phyloP scores from a whole-genome alignment of 2,888 invertebrate species.

The Copidosoma aretas region DNA sequence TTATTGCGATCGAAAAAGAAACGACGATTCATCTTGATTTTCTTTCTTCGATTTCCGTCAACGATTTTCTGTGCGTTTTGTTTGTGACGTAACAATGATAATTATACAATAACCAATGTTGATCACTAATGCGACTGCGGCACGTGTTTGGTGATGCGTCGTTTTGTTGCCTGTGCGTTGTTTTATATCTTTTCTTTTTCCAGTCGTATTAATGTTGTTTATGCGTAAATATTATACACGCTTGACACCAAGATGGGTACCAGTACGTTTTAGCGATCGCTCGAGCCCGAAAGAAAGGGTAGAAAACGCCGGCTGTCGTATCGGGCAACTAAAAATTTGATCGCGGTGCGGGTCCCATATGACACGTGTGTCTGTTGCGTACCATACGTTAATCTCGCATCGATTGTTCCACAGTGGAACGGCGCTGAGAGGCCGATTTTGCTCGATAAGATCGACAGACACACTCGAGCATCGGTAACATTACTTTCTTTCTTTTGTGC shows the following conservation, averaged over 20 bases:
- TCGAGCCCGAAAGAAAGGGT: neutral
- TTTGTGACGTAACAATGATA: no score
- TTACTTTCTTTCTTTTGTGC: no score
- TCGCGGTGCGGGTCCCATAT: conserved; percentile 33
- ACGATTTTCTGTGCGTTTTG: conserved; percentile 3
- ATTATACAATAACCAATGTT: no score
- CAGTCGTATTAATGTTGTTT: no score
- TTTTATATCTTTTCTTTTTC: neutral
- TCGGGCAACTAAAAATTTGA: neutral
- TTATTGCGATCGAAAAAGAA: no score
- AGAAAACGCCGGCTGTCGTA: conserved; percentile 1
- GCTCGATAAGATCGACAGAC: conserved; percentile 19
- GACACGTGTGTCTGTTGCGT: no score
- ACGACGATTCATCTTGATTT: no score
- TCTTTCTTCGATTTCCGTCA: no score
- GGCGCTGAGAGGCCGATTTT: neutral
- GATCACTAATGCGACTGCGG: conserved; percentile 37
- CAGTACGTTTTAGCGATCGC: conserved; percentile 51
- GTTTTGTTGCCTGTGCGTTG: no score
- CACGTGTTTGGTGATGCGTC: conserved; percentile 59
- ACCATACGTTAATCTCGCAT: conserved; percentile 16
- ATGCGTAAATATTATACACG: no score
- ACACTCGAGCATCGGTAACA: neutral
- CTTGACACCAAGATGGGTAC: conserved; percentile 39
- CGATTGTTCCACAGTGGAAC: conserved; percentile 5